phyloP scores from a whole-genome alignment of 2,113 vertebrate genomes.

The Dendrocopos noguchii region DNA sequence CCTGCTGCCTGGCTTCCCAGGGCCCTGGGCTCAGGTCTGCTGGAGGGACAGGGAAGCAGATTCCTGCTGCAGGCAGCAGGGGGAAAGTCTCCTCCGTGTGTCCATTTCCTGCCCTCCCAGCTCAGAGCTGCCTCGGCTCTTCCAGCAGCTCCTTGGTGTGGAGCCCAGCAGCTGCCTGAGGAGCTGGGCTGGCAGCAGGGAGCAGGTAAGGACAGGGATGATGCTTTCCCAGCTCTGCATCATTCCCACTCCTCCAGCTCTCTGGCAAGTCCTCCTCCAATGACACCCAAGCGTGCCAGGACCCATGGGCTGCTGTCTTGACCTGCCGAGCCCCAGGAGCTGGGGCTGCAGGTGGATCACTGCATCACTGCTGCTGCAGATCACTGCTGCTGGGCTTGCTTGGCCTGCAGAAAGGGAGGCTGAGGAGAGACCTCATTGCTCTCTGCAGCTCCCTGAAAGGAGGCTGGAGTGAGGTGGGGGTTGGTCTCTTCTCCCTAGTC shows the following conservation, averaged over 20 bases:
- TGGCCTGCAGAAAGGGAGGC: no score
- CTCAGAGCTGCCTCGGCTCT: background rate
- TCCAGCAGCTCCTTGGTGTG: background rate
- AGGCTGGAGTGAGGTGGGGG: no score
- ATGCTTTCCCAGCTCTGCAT: background rate
- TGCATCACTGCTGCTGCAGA: no score
- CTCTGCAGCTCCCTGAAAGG: no score
- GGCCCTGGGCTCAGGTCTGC: background rate
- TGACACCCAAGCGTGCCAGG: accelerated
- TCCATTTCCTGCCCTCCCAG: background rate
- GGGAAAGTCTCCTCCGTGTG: background rate
- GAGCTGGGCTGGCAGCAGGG: background rate
- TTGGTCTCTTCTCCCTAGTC: no score
- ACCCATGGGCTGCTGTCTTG: accelerated
- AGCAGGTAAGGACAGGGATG: accelerated
- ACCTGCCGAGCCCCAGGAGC: accelerated
- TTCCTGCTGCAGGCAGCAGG: background rate
- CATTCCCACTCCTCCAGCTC: accelerated
- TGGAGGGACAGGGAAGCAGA: accelerated
- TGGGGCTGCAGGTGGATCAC: background rate
- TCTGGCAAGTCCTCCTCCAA: background rate
- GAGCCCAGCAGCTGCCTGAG: accelerated
- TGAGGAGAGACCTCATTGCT: no score
- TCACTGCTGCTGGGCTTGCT: no score
- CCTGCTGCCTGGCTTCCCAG: background rate